A percentile compares a stretch with the other conserved stretches of the same genome.
phyloP scores from a whole-genome alignment of 2,113 vertebrate genomes.

The Antigone vipio region DNA sequence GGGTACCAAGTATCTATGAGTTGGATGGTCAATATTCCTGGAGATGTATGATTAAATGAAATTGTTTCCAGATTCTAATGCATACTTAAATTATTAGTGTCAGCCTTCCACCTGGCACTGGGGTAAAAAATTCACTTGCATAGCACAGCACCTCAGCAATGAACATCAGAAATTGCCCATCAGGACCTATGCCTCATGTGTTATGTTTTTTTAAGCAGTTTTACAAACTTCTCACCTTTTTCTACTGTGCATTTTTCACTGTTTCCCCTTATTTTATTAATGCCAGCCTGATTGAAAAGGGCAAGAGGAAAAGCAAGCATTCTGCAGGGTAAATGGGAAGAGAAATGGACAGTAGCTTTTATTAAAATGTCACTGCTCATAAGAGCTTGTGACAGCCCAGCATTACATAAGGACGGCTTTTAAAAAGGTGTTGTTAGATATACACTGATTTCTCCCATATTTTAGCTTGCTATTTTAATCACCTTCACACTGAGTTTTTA shows the following conservation, averaged over 20 bases:
- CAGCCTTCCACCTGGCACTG: not conserved
- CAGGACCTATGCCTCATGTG: not conserved
- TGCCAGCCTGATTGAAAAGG: not conserved
- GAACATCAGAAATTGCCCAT: not conserved
- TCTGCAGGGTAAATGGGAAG: constrained; percentile 5
- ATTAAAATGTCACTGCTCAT: constrained; percentile 31
- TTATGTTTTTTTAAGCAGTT: not conserved
- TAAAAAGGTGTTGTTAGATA: not conserved
- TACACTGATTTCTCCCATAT: not conserved
- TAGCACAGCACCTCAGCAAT: not conserved
- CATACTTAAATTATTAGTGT: not conserved
- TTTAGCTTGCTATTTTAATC: not conserved
- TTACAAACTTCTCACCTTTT: not conserved
- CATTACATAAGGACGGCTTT: not conserved
- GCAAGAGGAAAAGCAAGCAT: not conserved
- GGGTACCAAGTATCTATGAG: not conserved
- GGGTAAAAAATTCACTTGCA: not conserved
- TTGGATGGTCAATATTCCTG: not conserved
- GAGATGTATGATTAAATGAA: not conserved
- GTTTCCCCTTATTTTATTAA: not conserved
- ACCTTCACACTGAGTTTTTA: not conserved
- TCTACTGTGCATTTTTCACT: not conserved
- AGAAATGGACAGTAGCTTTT: not conserved
- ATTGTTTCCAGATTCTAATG: not conserved
- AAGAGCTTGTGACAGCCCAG: not conserved